These are phyloP conservation scores for Hirtodrosophila cameraria DNA, from an alignment of 2,888 invertebrate genomes.

Conservation along the genomic window DNA sequence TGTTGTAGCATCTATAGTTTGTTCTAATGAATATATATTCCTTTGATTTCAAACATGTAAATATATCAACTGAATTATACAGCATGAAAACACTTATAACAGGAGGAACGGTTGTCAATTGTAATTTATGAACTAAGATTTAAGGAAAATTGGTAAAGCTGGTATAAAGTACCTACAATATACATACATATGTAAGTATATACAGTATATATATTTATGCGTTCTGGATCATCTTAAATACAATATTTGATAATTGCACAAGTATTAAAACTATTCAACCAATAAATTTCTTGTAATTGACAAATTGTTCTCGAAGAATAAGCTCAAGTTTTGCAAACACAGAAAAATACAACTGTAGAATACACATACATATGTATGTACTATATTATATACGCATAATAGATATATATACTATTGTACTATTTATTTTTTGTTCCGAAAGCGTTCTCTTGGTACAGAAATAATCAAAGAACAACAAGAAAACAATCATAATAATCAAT, in stretches of 20 bases:
- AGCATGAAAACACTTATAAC: constrained; percentile 14
- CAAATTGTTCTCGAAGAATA: too few species aligned
- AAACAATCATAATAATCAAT: constrained; percentile 23
- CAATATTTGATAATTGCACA: too few species aligned
- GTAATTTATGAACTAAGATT: constrained; percentile 6
- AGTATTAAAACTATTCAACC: too few species aligned
- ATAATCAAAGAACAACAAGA: constrained; percentile 23
- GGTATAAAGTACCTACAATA: constrained; percentile 1
- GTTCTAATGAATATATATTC: not conserved
- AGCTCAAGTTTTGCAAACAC: too few species aligned
- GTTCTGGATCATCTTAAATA: too few species aligned
- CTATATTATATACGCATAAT: constrained; percentile 1
- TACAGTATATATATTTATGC: not conserved
- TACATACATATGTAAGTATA: not conserved
- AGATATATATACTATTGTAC: too few species aligned
- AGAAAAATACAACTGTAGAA: too few species aligned
- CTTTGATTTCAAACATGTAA: constrained; percentile 16
- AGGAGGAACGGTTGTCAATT: constrained; percentile 47
- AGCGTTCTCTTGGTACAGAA: constrained; percentile 5
- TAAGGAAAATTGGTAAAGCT: not conserved
- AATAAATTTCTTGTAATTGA: too few species aligned
- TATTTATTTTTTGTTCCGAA: not conserved
- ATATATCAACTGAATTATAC: constrained; percentile 13
- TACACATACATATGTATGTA: constrained; percentile 3
- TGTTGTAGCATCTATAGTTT: not conserved